phyloP scores from a whole-genome alignment of 2,888 invertebrate species.

The Resseliella maxima region DNA sequence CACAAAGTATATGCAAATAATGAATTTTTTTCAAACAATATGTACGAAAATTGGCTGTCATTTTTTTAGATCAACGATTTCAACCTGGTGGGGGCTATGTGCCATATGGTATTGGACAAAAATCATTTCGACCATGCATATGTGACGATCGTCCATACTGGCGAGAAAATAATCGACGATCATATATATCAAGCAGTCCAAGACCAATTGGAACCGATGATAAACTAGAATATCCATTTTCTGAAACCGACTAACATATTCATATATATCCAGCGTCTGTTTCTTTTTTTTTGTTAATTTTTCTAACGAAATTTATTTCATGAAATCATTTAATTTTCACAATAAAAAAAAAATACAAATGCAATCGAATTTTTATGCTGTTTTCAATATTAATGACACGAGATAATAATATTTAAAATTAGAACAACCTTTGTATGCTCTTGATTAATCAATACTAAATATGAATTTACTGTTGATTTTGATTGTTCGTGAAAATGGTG shows the following conservation, averaged over 20 bases:
- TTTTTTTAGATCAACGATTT: conserved; percentile 36
- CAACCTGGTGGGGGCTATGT: conserved; percentile 15
- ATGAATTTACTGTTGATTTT: background rate
- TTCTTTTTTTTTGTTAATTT: background rate
- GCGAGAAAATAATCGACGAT: background rate
- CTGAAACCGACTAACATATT: conserved; percentile 53
- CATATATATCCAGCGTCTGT: background rate
- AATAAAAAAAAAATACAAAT: background rate
- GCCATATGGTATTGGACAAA: conserved; percentile 52
- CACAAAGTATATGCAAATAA: conserved; percentile 29
- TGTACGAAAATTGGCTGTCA: background rate
- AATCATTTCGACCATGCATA: conserved; percentile 69
- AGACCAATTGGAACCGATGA: conserved; percentile 61
- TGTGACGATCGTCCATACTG: conserved; percentile 60
- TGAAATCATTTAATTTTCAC: background rate
- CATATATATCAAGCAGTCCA: background rate
- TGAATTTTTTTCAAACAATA: background rate
- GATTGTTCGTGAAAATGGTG: too few species aligned
- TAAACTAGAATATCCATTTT: conserved; percentile 64
- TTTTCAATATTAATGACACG: background rate
- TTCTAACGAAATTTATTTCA: background rate
- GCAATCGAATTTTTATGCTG: background rate
- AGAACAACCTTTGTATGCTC: background rate
- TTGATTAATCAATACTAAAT: background rate
- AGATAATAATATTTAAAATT: background rate